Conservation (phyloP, 2,888 invertebrate species). For the Girardia tigrina region DNA sequence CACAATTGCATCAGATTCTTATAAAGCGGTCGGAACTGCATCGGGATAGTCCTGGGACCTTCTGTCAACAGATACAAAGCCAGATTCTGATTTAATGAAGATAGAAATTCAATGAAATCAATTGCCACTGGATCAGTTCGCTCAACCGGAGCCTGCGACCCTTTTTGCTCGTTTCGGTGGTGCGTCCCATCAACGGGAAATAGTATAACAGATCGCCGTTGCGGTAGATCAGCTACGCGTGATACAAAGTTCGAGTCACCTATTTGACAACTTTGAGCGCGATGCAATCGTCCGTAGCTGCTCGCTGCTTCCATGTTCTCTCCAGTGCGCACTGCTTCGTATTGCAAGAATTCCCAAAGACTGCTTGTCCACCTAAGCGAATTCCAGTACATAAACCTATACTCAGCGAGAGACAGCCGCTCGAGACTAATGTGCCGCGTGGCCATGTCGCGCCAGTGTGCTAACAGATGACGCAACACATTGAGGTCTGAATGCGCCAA, state of each 20-base stretch:
- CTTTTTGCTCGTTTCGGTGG: not conserved
- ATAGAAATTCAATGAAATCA: not conserved
- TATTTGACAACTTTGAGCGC: not conserved
- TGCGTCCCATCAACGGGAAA: too few species aligned
- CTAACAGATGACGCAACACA: not conserved
- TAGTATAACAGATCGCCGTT: too few species aligned
- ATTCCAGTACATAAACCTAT: not conserved
- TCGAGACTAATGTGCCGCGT: not conserved
- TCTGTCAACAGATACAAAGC: not conserved
- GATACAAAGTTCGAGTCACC: not conserved
- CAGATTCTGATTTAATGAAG: not conserved
- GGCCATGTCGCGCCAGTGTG: not conserved
- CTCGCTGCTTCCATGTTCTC: not conserved
- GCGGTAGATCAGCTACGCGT: not conserved
- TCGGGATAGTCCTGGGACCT: not conserved
- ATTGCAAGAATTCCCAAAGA: not conserved
- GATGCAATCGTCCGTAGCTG: not conserved
- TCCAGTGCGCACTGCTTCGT: not conserved
- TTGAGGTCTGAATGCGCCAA: not conserved
- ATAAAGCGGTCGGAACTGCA: not conserved
- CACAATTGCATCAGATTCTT: slow-evolving; percentile 9
- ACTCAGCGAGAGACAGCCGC: not conserved
- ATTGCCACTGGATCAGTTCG: not conserved
- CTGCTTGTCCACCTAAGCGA: not conserved
- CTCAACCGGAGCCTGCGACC: not conserved